Percentiles rank a stretch among this genome's conserved stretches.
phyloP scores from a whole-genome alignment of 2,888 invertebrate genomes.

The Cryptus viduatorius region DNA sequence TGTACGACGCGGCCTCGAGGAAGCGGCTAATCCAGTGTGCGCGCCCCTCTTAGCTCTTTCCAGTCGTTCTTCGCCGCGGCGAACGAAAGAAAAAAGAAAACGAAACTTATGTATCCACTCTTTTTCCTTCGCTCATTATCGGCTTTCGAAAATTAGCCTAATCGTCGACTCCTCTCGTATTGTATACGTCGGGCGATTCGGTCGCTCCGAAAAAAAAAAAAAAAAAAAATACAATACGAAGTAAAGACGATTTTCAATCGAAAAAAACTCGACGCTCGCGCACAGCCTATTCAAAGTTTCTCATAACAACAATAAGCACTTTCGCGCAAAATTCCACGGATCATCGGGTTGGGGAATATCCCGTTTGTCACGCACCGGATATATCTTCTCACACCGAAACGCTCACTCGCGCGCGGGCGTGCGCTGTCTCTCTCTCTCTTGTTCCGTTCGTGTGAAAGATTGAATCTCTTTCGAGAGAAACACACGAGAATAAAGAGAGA shows the following conservation, averaged over 20 bases:
- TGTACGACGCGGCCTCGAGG: constrained; percentile 66
- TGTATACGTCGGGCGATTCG: neutral
- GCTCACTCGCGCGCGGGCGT: neutral
- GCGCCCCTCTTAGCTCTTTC: constrained; percentile 77
- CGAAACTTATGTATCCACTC: constrained; percentile 7
- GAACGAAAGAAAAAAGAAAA: constrained; percentile 16
- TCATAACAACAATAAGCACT: neutral
- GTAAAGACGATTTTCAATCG: neutral
- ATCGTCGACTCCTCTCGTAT: neutral
- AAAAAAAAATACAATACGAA: neutral
- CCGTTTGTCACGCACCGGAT: constrained; percentile 54
- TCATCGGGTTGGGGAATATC: constrained; percentile 52
- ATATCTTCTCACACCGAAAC: constrained; percentile 13
- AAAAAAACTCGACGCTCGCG: neutral
- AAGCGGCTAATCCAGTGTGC: constrained; percentile 82
- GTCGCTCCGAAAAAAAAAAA: no score
- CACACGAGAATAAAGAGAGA: constrained; percentile 28
- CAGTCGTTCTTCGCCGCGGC: constrained; percentile 42
- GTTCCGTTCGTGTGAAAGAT: neutral
- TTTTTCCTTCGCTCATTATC: constrained; percentile 1
- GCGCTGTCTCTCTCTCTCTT: constrained; percentile 2
- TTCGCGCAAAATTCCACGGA: constrained; percentile 13
- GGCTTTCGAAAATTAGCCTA: neutral
- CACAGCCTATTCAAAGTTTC: neutral
- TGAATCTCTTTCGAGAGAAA: constrained; percentile 9